A percentile compares a stretch with the other conserved stretches of the same genome.
Conservation (phyloP, 1,140 invertebrate genomes). For the Drosophila kepulauana region DNA sequence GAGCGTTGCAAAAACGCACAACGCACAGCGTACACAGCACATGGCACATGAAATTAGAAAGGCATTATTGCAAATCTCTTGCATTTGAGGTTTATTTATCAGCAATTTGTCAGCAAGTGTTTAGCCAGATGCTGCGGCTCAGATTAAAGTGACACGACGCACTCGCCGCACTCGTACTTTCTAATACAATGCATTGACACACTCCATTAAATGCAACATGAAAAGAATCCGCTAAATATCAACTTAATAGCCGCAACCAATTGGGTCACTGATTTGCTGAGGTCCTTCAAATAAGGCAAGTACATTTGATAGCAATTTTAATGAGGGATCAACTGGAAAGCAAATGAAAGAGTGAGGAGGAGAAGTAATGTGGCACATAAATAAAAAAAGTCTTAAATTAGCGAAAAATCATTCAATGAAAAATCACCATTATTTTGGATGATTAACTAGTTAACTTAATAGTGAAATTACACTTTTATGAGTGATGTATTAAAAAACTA, state of each 20-base stretch:
- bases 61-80: conserved; percentile 79
- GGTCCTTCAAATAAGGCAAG: neutral
- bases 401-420: no score
- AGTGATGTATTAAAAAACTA: no score
- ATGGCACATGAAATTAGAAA: conserved; percentile 80
- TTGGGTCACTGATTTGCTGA: conserved; percentile 9
- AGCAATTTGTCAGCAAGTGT: conserved; percentile 80
- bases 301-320: neutral
- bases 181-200: conserved; percentile 73
- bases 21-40: conserved; percentile 63
- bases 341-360: no score
- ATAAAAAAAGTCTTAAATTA: no score
- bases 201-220: conserved; percentile 44
- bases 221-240: conserved; percentile 25
- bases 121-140: conserved; percentile 69
- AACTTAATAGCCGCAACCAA: conserved; percentile 12
- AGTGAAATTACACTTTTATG: neutral
- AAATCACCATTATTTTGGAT: no score
- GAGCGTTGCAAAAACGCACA: conserved; percentile 50
- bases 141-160: conserved; percentile 75
- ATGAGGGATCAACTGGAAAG: neutral
- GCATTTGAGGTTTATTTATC: conserved; percentile 76
- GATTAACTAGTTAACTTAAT: no score
- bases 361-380: no score
- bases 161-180: conserved; percentile 56